A percentile compares a stretch with the other conserved stretches of the same genome.
phyloP scores from a whole-genome alignment of 2,888 invertebrate genomes.

The Xestia ashworthii region DNA sequence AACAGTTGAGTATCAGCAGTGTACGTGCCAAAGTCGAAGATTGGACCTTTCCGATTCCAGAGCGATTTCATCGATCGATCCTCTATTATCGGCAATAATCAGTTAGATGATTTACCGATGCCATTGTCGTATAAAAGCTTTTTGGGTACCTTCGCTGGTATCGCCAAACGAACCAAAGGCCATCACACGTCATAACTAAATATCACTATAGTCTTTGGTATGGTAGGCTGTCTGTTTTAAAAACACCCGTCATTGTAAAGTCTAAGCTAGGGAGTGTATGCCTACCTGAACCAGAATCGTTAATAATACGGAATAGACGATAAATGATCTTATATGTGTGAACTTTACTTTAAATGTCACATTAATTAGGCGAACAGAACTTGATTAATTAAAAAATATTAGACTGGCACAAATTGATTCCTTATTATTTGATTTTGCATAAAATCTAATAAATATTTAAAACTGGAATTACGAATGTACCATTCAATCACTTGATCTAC shows the following conservation, averaged over 20 bases:
- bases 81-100: not conserved
- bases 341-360: slow-evolving; percentile 19
- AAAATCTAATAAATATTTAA: slow-evolving; percentile 39
- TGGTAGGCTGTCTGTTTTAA: not conserved
- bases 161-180: not conserved
- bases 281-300: not conserved
- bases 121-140: slow-evolving; percentile 5
- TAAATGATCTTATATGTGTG: not conserved
- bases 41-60: slow-evolving; percentile 1
- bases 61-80: slow-evolving; percentile 5
- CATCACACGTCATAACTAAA: not conserved
- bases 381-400: slow-evolving; percentile 17
- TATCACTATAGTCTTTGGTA: not conserved
- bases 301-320: not conserved
- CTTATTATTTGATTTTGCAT: slow-evolving; percentile 37
- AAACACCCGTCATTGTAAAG: not conserved
- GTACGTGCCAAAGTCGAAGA: not conserved
- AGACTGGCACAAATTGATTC: slow-evolving; percentile 18
- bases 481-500: slow-evolving; percentile 24
- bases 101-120: not conserved
- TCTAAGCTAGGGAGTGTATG: not conserved
- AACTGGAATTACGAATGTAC: slow-evolving; percentile 24
- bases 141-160: not conserved
- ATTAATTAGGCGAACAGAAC: slow-evolving; percentile 27
- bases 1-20: not conserved